Percentiles rank a stretch among this genome's conserved stretches.
Evolutionary conservation across 2,797 vertebrate genomes (phyloP).

Genomic region (Protonibea diacanthus): DNA sequence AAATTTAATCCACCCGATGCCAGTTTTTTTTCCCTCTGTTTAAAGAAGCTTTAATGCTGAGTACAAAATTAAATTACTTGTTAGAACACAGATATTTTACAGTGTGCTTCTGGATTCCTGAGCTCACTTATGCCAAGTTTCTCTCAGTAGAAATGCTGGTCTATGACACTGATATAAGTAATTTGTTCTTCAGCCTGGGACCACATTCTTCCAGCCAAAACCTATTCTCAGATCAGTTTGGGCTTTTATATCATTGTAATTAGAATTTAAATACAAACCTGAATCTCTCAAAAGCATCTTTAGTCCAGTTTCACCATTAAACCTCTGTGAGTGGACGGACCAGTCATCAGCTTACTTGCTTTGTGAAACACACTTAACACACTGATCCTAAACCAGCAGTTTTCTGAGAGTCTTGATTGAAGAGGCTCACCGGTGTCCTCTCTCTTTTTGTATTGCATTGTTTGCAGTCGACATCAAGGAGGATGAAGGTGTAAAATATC

Average conservation of each 20-base stretch:
- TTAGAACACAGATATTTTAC: constrained; percentile 59
- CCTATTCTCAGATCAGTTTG: constrained; percentile 14
- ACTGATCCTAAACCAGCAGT: constrained; percentile 54
- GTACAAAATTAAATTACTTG: constrained; percentile 35
- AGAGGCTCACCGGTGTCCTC: constrained; percentile 26
- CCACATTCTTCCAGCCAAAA: constrained; percentile 20
- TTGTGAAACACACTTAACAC: constrained; percentile 5
- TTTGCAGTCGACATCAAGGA: constrained; percentile 31
- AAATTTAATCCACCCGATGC: not conserved
- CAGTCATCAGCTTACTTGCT: not conserved
- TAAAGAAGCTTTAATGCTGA: constrained; percentile 56
- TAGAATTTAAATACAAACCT: constrained; percentile 1
- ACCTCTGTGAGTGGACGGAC: not conserved
- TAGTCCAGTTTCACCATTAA: not conserved
- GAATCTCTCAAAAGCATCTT: not conserved
- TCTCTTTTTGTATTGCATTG: constrained; percentile 15
- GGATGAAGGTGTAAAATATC: constrained; percentile 61
- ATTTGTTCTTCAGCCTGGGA: constrained; percentile 14
- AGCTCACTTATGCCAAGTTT: constrained; percentile 35
- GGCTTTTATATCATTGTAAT: constrained; percentile 13
- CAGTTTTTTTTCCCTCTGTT: constrained; percentile 2
- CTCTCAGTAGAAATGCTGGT: constrained; percentile 54
- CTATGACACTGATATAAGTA: not conserved
- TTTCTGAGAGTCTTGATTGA: constrained; percentile 31
- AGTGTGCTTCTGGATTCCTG: constrained; percentile 37